Percentiles rank a stretch among this genome's conserved stretches.
phyloP scores from a whole-genome alignment of 2,888 invertebrate species.

The Brachyopa scutellaris region DNA sequence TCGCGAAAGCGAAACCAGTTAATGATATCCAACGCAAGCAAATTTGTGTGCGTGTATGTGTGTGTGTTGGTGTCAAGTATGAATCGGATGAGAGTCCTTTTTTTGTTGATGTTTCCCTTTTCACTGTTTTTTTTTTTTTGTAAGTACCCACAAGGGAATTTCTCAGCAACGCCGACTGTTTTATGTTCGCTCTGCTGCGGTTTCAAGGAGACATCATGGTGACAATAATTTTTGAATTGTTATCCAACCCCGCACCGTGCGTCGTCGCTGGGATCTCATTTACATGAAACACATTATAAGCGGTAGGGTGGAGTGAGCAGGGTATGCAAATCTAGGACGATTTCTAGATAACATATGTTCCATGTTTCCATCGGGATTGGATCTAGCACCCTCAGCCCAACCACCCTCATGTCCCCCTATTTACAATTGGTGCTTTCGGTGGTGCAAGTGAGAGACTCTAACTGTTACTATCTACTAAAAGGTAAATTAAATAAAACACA shows the following conservation, averaged over 20 bases:
- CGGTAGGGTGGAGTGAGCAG: background rate
- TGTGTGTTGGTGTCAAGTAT: background rate
- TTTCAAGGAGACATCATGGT: constrained; percentile 54
- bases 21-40: constrained; percentile 45
- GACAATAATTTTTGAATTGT: constrained; percentile 69
- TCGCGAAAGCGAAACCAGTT: constrained; percentile 58
- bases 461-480: constrained; percentile 58
- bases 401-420: constrained; percentile 1
- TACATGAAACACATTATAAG: constrained; percentile 37
- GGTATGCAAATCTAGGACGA: constrained; percentile 6
- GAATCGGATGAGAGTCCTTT: constrained; percentile 11
- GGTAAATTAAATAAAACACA: constrained; percentile 71
- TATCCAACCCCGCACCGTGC: constrained; percentile 1
- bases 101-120: background rate
- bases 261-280: constrained; percentile 11
- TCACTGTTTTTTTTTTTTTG: constrained; percentile 39
- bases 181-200: constrained; percentile 50
- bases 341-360: constrained; percentile 41
- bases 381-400: too few relatives aligned
- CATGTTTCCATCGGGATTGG: constrained; percentile 12
- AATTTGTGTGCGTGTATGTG: background rate
- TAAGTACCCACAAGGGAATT: constrained; percentile 39
- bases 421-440: constrained; percentile 17
- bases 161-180: constrained; percentile 40
- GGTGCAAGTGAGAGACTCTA: constrained; percentile 3